Evolutionary conservation across 2,113 vertebrate genomes (phyloP).

Genomic region (Excalfactoria chinensis): DNA sequence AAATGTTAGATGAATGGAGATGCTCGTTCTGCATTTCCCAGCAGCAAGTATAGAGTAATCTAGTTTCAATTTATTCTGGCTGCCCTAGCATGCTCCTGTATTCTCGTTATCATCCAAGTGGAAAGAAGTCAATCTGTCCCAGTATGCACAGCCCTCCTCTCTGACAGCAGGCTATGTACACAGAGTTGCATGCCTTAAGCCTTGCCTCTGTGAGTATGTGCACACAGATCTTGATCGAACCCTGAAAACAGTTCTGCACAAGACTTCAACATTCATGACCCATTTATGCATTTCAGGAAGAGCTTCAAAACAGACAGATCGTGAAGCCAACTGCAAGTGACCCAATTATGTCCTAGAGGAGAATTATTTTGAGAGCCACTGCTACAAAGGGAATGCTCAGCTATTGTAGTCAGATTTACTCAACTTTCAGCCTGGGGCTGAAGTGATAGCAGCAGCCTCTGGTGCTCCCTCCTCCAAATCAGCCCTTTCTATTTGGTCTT

Average conservation of each 20-base stretch:
- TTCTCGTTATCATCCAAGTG: background rate
- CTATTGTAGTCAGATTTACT: background rate
- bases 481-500: background rate
- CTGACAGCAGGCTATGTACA: rapidly evolving
- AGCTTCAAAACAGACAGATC: background rate
- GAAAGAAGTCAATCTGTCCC: background rate
- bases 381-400: background rate
- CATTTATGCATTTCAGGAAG: background rate
- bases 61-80: background rate
- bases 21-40: background rate
- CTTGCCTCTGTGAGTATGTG: background rate
- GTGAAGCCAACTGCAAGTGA: background rate
- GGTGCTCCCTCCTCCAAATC: background rate
- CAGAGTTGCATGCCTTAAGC: background rate
- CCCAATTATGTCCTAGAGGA: slow-evolving; percentile 1
- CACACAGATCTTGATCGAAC: background rate
- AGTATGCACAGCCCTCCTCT: background rate
- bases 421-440: background rate
- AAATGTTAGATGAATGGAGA: background rate
- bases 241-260: background rate
- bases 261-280: background rate
- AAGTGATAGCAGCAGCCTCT: background rate
- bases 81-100: background rate
- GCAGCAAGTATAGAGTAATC: background rate
- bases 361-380: background rate